phyloP scores from a whole-genome alignment of 2,113 vertebrate species.

The Glareola pratincola region DNA sequence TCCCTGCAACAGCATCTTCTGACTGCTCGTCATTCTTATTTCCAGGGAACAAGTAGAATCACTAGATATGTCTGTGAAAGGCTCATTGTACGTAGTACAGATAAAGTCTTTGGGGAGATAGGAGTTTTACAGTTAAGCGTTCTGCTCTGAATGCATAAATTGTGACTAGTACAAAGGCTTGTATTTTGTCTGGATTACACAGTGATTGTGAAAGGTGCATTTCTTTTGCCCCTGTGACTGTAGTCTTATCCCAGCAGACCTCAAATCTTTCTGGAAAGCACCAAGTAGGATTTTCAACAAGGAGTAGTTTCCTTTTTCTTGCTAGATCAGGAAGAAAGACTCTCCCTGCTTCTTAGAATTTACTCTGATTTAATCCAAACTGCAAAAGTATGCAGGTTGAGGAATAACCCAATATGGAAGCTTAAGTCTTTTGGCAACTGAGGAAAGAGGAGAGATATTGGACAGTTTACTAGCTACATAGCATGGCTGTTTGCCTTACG shows the following conservation, averaged over 20 bases:
- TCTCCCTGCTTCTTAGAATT: background rate
- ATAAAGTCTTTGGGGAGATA: background rate
- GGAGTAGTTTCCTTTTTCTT: background rate
- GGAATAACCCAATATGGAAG: background rate
- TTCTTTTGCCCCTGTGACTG: background rate
- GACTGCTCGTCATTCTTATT: conserved; percentile 1
- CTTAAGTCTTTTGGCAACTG: background rate
- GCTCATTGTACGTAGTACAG: background rate
- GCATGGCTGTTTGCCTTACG: background rate
- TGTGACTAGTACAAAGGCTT: background rate
- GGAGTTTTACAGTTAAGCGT: background rate
- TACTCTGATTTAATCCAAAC: background rate
- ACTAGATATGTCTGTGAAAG: background rate
- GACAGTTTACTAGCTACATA: background rate
- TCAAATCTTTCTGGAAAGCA: background rate
- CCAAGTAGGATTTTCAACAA: background rate
- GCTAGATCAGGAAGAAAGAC: background rate
- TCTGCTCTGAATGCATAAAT: background rate
- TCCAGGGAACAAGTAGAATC: conserved; percentile 15
- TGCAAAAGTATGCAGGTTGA: background rate
- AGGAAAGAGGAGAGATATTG: background rate
- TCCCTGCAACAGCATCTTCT: background rate
- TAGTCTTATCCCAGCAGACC: background rate
- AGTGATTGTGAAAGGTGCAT: background rate
- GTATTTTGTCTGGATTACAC: background rate